Evolutionary conservation across 2,113 vertebrate species (phyloP), one percentile per base, ranked within the genome.

Genomic region (Hydrochoerus hydrochaeris): DNA sequence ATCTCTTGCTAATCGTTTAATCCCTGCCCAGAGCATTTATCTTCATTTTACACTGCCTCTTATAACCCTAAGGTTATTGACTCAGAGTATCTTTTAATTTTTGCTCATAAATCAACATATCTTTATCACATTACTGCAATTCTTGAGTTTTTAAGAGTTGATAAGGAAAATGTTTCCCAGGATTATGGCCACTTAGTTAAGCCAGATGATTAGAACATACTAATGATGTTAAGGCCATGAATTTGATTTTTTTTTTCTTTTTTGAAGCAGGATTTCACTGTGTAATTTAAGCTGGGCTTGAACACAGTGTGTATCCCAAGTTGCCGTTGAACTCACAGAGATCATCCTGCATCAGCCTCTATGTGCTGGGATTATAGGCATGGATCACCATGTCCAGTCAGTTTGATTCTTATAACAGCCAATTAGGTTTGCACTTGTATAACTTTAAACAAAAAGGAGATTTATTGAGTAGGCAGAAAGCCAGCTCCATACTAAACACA

Each of bases 21-120:
- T 97, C 85, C 41, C 62, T 93, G 75, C 69, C 86, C 46, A 71
- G 62, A 95, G 90, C 75, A n/a, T 97, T 65, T 96, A 96, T 96
- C 88, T 97, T 88, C 90, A 87, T 85, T 94, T 97, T 84, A 81
- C 16, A 78, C 95, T 97, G 83, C 20, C 38, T 98, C 94, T 91
- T 84, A 14, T 91, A 58, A 54, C 26, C 91, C 95, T 44, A 91
- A 60, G 95, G 58, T 38, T 87, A 46, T 30, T 96, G 94, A 95
- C 73, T 97, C 57, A 83, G 57, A 90, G 92, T 91, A 19, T 30
- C 32, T 93, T 97, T 94, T 90, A 5, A 71, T 97, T 97, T 97
- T 83, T 97, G 73, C 52, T 97, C 52, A 49, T 85, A 96, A 87
- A 49, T n/a, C 83, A 96, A 94, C 2, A 49, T 93, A 71, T 46